A percentile compares a stretch with the other conserved stretches of the same genome.
phyloP scores from a whole-genome alignment of 1,140 invertebrate genomes.

The Drosophila nikananu region DNA sequence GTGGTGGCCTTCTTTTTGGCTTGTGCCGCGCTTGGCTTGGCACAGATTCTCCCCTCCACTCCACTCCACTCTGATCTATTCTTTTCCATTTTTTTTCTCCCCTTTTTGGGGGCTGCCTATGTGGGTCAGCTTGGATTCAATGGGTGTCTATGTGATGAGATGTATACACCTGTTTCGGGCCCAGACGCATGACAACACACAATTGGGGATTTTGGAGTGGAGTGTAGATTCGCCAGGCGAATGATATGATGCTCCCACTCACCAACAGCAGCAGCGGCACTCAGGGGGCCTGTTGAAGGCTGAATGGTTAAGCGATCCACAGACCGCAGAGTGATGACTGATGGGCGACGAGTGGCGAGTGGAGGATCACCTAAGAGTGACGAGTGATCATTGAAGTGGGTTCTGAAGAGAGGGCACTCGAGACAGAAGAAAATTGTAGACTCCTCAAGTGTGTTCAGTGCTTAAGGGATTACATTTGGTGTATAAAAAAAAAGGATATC shows the following conservation, averaged over 20 bases:
- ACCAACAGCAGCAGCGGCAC: neutral
- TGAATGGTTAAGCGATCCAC: constrained; percentile 17
- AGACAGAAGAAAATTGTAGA: constrained; percentile 6
- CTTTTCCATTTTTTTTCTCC: constrained; percentile 1
- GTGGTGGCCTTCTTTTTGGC: constrained; percentile 41
- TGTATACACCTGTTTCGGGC: constrained; percentile 34
- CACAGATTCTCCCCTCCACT: constrained; percentile 17
- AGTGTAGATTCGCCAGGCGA: constrained; percentile 24
- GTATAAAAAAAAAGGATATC: neutral
- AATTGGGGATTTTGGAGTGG: constrained; percentile 12
- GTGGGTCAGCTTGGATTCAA: constrained; percentile 46
- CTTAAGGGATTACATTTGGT: neutral
- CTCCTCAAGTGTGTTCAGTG: neutral
- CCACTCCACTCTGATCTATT: neutral
- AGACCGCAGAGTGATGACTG: constrained; percentile 24
- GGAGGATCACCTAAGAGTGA: constrained; percentile 31
- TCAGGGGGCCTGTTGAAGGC: constrained; percentile 8
- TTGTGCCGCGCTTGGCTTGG: constrained; percentile 57
- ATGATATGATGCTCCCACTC: constrained; percentile 33
- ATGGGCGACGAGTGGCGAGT: constrained; percentile 35
- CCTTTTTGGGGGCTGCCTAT: constrained; percentile 35
- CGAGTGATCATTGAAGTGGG: constrained; percentile 41
- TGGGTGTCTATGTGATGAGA: constrained; percentile 23
- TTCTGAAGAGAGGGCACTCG: constrained; percentile 21
- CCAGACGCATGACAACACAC: constrained; percentile 51